Base-by-base conservation (phyloP, 2,888 invertebrate genomes). In the Choreutis nemorana region DNA sequence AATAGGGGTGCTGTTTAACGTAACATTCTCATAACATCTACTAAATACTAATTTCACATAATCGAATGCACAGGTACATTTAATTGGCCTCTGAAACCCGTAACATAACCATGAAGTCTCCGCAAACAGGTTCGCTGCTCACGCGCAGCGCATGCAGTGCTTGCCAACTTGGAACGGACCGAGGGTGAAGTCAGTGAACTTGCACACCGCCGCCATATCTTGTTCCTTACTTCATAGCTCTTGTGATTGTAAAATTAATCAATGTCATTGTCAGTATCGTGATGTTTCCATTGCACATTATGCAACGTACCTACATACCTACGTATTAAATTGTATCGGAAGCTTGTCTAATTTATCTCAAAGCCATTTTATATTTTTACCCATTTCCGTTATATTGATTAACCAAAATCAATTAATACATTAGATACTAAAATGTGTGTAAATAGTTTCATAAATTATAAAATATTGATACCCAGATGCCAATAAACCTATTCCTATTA, bases 171-270 rank as follows among this genome's bases (percentile, higher is more conserved):
- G 57, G 57, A 59, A 65, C 68, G 67, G 62, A n/a, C n/a, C n/a
- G n/a, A 73, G 64, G 62, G 66, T 54, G 54, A 55, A 70, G 73
- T 75, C 75, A 73, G 47, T 75, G 75, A 75, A 75, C 75, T 70
- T 71, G 61, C 56, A 59, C 61, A 63, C 65, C 64, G 67, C 62
- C 58, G 56, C 63, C 58, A 54, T 58, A 61, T 62, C 66, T 67
- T 54, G 61, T 55, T 62, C 54, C 59, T 57, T 55, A 64, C 68
- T 65, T 70, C 68, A 64, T 65, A 66, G 66, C 63, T 64, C 63
- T 68, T 62, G 61, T 64, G 67, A 72, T 73, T 67, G 61, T 58
- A 59, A 66, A 67, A 64, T 65, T 62, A 59, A 53, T 56, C 55
- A 55, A 55, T 55, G 44, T 44, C n/a, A n/a, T n/a, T n/a, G n/a